These are phyloP conservation scores for Bubo blakistoni DNA, from an alignment of 2,113 vertebrate genomes.

Conservation along the genomic window DNA sequence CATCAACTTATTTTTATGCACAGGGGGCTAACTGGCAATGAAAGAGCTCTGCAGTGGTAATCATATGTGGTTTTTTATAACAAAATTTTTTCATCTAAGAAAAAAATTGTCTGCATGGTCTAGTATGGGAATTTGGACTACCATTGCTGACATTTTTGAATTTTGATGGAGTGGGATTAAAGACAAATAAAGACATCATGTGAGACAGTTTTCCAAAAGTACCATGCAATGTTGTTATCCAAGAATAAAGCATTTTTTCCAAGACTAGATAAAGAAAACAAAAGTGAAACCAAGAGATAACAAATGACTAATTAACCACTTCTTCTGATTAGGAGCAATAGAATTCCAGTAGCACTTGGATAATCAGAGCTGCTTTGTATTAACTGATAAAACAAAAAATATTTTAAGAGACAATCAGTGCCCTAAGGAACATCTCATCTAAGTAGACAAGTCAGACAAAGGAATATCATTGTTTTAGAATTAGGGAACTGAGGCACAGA, in stretches of 20 bases:
- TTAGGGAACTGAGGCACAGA: slow-evolving; percentile 41
- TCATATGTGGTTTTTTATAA: neutral
- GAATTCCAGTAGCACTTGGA: neutral
- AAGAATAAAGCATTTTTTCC: neutral
- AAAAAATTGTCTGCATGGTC: neutral
- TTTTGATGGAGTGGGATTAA: neutral
- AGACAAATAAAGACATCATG: neutral
- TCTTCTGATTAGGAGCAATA: neutral
- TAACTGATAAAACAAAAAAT: neutral
- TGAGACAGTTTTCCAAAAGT: neutral
- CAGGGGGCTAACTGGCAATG: neutral
- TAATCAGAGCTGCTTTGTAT: neutral
- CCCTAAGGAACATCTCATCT: neutral
- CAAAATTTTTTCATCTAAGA: neutral
- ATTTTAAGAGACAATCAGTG: neutral
- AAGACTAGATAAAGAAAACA: neutral
- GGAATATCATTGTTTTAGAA: slow-evolving; percentile 22
- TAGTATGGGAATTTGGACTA: neutral
- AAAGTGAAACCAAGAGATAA: neutral
- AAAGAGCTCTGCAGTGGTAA: neutral
- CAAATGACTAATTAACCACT: neutral
- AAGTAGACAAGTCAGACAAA: slow-evolving; percentile 9
- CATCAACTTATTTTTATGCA: neutral
- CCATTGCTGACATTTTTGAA: neutral
- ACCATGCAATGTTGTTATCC: neutral